phyloP scores from a whole-genome alignment of 1,140 invertebrate genomes.

The Araneus ventricosus region DNA sequence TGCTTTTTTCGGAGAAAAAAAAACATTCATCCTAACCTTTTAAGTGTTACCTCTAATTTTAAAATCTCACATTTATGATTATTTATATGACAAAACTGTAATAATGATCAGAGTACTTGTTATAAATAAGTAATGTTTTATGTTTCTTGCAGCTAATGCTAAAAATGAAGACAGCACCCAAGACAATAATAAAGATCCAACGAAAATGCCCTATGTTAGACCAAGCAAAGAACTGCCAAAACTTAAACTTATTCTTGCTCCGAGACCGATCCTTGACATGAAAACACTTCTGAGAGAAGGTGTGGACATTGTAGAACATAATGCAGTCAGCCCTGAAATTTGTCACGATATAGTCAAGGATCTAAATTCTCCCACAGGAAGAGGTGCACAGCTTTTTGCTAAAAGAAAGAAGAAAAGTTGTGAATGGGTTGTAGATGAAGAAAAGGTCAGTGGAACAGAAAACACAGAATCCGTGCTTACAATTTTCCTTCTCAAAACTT shows the following conservation, averaged over 20 bases:
- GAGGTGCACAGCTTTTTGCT: constrained; percentile 92
- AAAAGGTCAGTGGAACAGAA: constrained; percentile 78
- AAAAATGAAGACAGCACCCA: background rate
- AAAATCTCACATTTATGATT: too few relatives aligned
- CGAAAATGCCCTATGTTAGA: constrained; percentile 66
- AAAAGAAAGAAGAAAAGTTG: constrained; percentile 91
- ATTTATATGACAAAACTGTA: too few relatives aligned
- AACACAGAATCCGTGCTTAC: background rate
- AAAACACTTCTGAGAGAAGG: constrained; percentile 83
- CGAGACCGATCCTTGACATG: constrained; percentile 87
- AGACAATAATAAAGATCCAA: background rate
- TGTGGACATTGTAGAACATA: constrained; percentile 83
- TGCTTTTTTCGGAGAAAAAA: too few relatives aligned
- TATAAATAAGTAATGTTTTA: background rate
- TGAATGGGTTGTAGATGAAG: constrained; percentile 92
- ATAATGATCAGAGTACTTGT: background rate
- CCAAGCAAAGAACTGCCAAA: constrained; percentile 80
- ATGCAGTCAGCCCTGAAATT: constrained; percentile 84
- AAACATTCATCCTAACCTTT: too few relatives aligned
- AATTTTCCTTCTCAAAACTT: background rate
- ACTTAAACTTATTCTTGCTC: constrained; percentile 89
- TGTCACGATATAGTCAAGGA: constrained; percentile 88
- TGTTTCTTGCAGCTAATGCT: constrained; percentile 21
- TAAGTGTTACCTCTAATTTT: too few relatives aligned
- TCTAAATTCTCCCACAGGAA: constrained; percentile 87